phyloP scores from a whole-genome alignment of 2,888 invertebrate genomes.

The Ptychoptera albimana region DNA sequence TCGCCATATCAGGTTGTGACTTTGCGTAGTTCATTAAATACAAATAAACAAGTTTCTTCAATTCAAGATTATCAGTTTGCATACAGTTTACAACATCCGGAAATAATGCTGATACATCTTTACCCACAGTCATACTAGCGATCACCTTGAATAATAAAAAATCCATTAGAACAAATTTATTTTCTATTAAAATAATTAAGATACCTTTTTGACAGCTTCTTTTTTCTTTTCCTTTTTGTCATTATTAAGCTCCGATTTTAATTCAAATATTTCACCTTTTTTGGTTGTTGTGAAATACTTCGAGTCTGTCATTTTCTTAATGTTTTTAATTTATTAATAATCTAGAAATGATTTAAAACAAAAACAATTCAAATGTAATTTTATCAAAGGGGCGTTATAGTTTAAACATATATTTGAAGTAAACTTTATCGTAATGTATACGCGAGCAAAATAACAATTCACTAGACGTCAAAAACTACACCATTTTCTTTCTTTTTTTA shows the following conservation, averaged over 20 bases:
- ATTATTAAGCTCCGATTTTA: constrained; percentile 96
- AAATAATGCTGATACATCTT: constrained; percentile 96
- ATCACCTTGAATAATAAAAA: constrained; percentile 55
- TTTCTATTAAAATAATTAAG: background rate
- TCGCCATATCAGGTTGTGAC: constrained; percentile 99
- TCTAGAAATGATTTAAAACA: too few species aligned
- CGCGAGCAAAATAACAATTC: too few species aligned
- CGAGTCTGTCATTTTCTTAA: constrained; percentile 80
- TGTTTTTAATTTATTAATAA: too few species aligned
- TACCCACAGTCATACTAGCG: constrained; percentile 99
- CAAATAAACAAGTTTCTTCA: constrained; percentile 96
- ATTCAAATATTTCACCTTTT: constrained; percentile 98
- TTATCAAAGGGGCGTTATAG: too few species aligned
- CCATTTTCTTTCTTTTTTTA: too few species aligned
- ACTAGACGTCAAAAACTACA: too few species aligned
- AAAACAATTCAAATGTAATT: too few species aligned
- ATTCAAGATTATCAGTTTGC: constrained; percentile 98
- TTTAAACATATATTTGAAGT: too few species aligned
- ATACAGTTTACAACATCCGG: constrained; percentile 99
- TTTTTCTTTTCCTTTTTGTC: constrained; percentile 99
- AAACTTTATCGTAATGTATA: too few species aligned
- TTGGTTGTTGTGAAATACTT: constrained; percentile 99
- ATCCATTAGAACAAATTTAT: background rate
- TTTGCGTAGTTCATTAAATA: constrained; percentile 99
- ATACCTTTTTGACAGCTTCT: constrained; percentile 98